Evolutionary conservation across 37 sponge, comb jelly and placozoan genomes (phyloP).

Genomic region (Aplysina aerophoba): DNA sequence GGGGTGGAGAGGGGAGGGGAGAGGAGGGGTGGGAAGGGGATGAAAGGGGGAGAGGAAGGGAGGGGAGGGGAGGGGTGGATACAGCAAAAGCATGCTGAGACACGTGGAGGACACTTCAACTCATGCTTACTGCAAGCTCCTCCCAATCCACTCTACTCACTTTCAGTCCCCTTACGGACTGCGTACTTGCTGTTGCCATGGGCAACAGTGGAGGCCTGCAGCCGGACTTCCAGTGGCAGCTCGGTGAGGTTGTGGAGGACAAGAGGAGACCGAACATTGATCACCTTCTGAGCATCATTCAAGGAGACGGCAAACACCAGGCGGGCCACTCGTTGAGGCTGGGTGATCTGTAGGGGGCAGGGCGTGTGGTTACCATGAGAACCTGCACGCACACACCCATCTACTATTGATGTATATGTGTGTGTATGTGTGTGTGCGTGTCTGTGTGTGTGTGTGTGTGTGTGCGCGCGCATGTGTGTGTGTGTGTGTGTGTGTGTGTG

Average conservation of each 20-base stretch:
- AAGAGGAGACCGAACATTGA: constrained; percentile 89
- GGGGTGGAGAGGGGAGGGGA: not conserved
- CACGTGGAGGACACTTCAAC: no score
- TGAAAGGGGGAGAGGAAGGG: no score
- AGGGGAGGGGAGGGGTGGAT: no score
- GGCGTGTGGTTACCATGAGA: not conserved
- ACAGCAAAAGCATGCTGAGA: no score
- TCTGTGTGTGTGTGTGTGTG: not conserved
- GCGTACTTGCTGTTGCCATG: no score
- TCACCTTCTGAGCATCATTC: constrained; percentile 74
- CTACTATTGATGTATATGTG: not conserved
- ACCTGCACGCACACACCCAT: not conserved
- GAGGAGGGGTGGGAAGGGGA: no score
- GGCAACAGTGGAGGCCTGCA: not conserved
- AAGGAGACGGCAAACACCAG: constrained; percentile 88
- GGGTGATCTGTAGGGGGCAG: constrained; percentile 21
- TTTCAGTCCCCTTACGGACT: not conserved
- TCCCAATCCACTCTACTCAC: no score
- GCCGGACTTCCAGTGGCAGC: constrained; percentile 69
- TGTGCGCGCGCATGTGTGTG: no score
- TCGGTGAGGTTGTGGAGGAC: constrained; percentile 79
- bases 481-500: no score
- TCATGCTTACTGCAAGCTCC: no score
- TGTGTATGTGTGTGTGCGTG: constrained; percentile 6
- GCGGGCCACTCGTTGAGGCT: constrained; percentile 32